Conservation (phyloP, 2,888 invertebrate species). For the Scaptomyza tumidula region DNA sequence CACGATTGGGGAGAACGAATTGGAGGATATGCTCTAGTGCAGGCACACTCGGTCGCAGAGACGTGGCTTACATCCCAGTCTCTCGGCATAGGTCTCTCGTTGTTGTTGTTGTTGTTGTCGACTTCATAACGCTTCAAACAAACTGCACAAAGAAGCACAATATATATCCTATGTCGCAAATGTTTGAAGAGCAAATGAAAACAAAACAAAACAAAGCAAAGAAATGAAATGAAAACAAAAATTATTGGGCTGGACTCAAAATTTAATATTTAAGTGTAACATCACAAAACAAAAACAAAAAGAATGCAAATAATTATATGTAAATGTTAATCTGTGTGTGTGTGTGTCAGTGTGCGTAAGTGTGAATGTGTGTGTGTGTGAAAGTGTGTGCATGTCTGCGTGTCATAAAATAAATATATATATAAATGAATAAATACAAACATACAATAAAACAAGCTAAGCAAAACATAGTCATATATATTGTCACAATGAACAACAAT, state of each 20-base stretch:
- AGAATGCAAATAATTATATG: slow-evolving; percentile 35
- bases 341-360: slow-evolving; percentile 21
- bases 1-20: slow-evolving; percentile 78
- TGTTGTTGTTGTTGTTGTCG: slow-evolving; percentile 25
- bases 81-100: slow-evolving; percentile 58
- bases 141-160: slow-evolving; percentile 10
- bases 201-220: slow-evolving; percentile 45
- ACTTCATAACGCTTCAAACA: slow-evolving; percentile 49
- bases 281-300: slow-evolving; percentile 30
- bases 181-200: slow-evolving; percentile 51
- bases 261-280: slow-evolving; percentile 70
- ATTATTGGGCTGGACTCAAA: slow-evolving; percentile 83
- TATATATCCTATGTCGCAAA: slow-evolving; percentile 44
- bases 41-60: slow-evolving; percentile 58
- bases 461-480: slow-evolving; percentile 36
- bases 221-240: slow-evolving; percentile 38
- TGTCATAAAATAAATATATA: slow-evolving; percentile 26
- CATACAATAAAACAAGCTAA: slow-evolving; percentile 23
- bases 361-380: slow-evolving; percentile 26
- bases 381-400: slow-evolving; percentile 30
- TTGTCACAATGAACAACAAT: slow-evolving; percentile 37
- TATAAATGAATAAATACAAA: slow-evolving; percentile 29
- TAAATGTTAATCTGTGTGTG: slow-evolving; percentile 43
- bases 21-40: slow-evolving; percentile 78
- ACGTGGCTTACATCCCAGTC: slow-evolving; percentile 61